phyloP scores from a whole-genome alignment of 2,888 invertebrate genomes.

The Eupeodes latifasciatus region DNA sequence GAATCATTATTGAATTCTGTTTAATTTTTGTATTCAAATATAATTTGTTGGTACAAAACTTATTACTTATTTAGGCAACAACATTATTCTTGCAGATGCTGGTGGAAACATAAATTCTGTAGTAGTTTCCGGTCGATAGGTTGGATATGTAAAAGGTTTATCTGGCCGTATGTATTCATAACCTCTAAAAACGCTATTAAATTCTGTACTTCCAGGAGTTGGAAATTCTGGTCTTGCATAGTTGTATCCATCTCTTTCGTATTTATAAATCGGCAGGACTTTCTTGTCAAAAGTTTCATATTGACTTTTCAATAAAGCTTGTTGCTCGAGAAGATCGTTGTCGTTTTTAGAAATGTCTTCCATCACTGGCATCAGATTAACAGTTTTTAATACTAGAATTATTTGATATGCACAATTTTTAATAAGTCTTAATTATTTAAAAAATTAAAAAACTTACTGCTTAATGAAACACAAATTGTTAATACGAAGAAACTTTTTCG shows the following conservation, averaged over 20 bases:
- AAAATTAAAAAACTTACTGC: constrained; percentile 6
- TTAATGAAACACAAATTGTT: background rate
- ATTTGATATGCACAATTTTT: background rate
- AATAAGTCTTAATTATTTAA: no score
- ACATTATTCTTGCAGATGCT: constrained; percentile 46
- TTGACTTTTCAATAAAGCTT: constrained; percentile 53
- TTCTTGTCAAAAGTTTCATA: constrained; percentile 37
- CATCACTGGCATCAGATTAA: background rate
- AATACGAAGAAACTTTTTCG: background rate
- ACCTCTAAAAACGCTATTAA: constrained; percentile 15
- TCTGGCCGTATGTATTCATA: constrained; percentile 48
- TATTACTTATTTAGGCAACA: background rate
- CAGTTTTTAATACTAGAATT: constrained; percentile 24
- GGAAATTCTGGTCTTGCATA: constrained; percentile 30
- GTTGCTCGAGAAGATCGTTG: constrained; percentile 37
- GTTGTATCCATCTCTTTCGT: constrained; percentile 19
- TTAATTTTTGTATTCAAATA: background rate
- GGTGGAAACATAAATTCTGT: constrained; percentile 38
- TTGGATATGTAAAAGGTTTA: constrained; percentile 37
- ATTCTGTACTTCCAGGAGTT: background rate
- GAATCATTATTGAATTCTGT: no score
- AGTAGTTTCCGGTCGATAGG: constrained; percentile 31
- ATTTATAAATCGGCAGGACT: constrained; percentile 21
- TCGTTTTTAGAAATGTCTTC: background rate
- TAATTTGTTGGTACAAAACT: background rate